phyloP scores from a whole-genome alignment of 30 jellyfish, hydroid and myxozoan species.

The Rhopilema esculentum region DNA sequence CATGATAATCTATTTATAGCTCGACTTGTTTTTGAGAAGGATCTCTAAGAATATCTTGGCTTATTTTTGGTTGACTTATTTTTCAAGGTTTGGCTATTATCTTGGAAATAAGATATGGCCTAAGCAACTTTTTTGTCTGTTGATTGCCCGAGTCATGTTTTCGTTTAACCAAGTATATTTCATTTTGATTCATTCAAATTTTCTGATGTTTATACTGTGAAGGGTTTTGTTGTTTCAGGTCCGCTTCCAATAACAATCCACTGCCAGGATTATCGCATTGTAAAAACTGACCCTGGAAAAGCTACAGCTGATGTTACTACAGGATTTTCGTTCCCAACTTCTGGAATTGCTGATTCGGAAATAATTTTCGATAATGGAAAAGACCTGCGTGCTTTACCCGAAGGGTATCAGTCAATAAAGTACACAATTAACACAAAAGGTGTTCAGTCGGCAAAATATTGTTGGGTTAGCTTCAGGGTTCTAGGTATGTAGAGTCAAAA shows the following conservation, averaged over 20 bases:
- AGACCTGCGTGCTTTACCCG: conserved; percentile 10
- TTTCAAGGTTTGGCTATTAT: too few species aligned
- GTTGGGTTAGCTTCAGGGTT: background rate
- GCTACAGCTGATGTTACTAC: conserved; percentile 51
- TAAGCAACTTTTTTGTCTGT: too few species aligned
- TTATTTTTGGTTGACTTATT: too few species aligned
- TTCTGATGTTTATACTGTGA: background rate
- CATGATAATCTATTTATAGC: too few species aligned
- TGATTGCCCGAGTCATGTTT: too few species aligned
- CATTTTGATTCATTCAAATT: too few species aligned
- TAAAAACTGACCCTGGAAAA: conserved; percentile 58
- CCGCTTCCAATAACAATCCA: background rate
- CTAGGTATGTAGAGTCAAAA: background rate
- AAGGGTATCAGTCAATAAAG: background rate
- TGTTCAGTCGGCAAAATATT: background rate
- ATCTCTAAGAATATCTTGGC: too few species aligned
- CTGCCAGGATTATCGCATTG: background rate
- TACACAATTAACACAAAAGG: background rate
- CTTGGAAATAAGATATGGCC: too few species aligned
- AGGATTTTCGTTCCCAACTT: background rate
- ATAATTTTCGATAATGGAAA: background rate
- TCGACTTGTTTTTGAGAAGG: too few species aligned
- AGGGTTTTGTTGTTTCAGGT: background rate
- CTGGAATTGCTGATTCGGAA: conserved; percentile 25
- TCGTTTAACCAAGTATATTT: too few species aligned